phyloP scores from a whole-genome alignment of 2,888 invertebrate species.

The Bimastos eiseni region DNA sequence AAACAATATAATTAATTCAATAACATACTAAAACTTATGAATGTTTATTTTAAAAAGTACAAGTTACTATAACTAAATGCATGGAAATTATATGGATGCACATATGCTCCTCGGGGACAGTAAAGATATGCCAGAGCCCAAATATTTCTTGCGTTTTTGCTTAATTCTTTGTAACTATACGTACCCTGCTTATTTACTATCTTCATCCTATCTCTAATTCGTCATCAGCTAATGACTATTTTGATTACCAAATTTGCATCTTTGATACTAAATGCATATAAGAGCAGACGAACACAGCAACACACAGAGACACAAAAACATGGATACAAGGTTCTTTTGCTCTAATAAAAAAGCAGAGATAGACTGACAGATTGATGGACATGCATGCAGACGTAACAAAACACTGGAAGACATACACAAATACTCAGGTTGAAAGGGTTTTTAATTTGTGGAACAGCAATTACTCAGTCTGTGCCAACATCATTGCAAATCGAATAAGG shows the following conservation, averaged over 20 bases:
- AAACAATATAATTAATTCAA: too few relatives aligned
- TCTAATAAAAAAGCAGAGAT: too few relatives aligned
- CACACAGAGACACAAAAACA: too few relatives aligned
- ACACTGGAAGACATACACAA: neutral
- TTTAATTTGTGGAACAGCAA: constrained; percentile 2
- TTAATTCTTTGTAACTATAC: neutral
- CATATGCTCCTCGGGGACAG: neutral
- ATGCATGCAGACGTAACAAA: neutral
- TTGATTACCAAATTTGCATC: neutral
- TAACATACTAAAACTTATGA: too few relatives aligned
- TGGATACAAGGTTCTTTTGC: neutral
- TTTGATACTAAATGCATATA: too few relatives aligned
- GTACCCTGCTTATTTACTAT: neutral
- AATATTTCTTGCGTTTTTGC: neutral
- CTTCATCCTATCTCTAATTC: neutral
- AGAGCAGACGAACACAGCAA: too few relatives aligned
- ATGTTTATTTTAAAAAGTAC: too few relatives aligned
- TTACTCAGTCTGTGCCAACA: neutral
- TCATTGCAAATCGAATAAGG: neutral
- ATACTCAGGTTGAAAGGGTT: neutral
- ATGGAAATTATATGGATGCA: too few relatives aligned
- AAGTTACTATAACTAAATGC: too few relatives aligned
- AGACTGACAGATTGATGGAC: neutral
- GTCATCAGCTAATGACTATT: neutral
- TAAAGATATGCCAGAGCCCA: neutral